Evolutionary conservation across 2,797 vertebrate species (phyloP).

Genomic region (Neoniphon sammara): DNA sequence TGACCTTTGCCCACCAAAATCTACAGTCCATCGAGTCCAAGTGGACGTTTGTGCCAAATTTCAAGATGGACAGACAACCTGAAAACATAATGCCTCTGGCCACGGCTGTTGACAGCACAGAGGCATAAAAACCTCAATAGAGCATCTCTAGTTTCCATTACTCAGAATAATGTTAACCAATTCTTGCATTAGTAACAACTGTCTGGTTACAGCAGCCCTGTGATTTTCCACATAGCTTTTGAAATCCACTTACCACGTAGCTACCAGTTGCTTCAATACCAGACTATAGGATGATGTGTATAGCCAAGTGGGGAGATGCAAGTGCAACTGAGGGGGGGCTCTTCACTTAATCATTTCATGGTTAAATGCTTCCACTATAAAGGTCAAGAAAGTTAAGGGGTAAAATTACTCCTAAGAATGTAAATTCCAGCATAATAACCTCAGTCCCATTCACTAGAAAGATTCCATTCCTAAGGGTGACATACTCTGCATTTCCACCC

Average conservation of each 20-base stretch:
- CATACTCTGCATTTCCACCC: not conserved
- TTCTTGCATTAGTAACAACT: slow-evolving; percentile 35
- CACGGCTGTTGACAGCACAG: too few relatives aligned
- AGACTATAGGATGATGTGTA: slow-evolving; percentile 30
- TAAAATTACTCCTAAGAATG: not conserved
- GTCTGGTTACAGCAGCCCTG: slow-evolving; percentile 44
- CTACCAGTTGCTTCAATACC: slow-evolving; percentile 24
- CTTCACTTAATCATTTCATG: slow-evolving; percentile 50
- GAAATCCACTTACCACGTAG: slow-evolving; percentile 14
- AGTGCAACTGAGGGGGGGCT: not conserved
- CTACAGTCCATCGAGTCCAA: too few relatives aligned
- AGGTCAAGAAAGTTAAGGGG: not conserved
- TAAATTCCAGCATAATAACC: not conserved
- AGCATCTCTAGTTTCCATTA: slow-evolving; percentile 26
- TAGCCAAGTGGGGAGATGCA: slow-evolving; percentile 6
- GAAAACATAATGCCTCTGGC: too few relatives aligned
- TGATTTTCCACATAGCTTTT: slow-evolving; percentile 26
- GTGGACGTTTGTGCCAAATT: too few relatives aligned
- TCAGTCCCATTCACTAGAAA: not conserved
- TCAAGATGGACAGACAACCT: too few relatives aligned
- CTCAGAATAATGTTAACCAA: slow-evolving; percentile 3
- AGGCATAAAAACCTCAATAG: too few relatives aligned
- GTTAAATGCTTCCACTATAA: slow-evolving; percentile 46
- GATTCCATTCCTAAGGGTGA: not conserved
- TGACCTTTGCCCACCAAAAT: too few relatives aligned